Conservation (phyloP, 2,113 vertebrate genomes). For the Sciurus niger region DNA sequence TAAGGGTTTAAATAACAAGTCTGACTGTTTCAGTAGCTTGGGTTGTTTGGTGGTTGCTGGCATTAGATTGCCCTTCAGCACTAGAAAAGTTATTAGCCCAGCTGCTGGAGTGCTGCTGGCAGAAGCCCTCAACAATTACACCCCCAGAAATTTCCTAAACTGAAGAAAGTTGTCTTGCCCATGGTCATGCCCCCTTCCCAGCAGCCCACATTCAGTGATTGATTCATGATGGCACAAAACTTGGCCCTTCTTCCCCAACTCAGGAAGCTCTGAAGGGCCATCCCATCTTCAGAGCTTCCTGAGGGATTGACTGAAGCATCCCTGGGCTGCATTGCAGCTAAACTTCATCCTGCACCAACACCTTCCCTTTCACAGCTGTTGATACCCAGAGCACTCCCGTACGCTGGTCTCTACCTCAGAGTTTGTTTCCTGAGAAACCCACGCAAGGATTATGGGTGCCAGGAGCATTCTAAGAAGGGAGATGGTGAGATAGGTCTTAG, state of each 20-base stretch:
- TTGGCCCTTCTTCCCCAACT: background rate
- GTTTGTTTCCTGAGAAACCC: background rate
- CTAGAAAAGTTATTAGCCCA: constrained; percentile 25
- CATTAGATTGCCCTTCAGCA: background rate
- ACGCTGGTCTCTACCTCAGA: background rate
- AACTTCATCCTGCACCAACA: background rate
- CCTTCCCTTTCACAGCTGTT: background rate
- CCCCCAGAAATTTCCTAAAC: background rate
- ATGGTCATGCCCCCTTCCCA: background rate
- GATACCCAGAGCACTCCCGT: background rate
- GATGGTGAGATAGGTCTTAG: background rate
- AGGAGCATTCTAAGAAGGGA: background rate
- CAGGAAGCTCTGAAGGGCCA: background rate
- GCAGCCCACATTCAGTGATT: background rate
- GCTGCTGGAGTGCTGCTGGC: background rate
- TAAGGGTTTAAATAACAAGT: background rate
- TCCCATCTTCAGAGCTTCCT: background rate
- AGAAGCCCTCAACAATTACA: background rate
- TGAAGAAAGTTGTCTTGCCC: background rate
- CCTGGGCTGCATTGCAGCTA: background rate
- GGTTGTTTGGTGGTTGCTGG: background rate
- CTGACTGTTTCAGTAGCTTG: background rate
- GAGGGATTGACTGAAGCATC: background rate
- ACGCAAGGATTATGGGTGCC: background rate
- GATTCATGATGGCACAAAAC: background rate